Base-by-base conservation (phyloP, 2,797 vertebrate species). In the Parauchenoglanis ngamensis region DNA sequence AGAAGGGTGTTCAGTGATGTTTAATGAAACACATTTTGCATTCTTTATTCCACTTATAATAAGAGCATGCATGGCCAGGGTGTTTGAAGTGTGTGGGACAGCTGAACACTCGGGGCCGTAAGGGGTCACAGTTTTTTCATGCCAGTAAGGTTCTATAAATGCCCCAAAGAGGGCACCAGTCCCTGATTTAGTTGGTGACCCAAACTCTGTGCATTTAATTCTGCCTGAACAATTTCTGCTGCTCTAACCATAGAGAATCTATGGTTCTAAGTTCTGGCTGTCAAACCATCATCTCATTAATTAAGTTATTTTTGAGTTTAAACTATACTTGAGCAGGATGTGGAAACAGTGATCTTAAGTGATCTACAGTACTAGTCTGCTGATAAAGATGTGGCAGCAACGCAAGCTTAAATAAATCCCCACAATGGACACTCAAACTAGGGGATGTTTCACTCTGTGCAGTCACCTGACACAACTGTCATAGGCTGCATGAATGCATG, bases 71-170 rank as follows among this genome's bases (percentile, higher is more conserved):
- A 28, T 52, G n/a, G 23, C 12, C 4, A 63, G 49, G 2, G 17
- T 12, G 13, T 59, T 35, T 59, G 21, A 79, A 79, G 54, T 79
- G 77, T 6, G 1, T 23, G 4, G 13, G 86, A 86, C 90, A 92
- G 90, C 91, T 93, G 92, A 78, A 81, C 83, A 67, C 44, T 52
- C 31, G n/a, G 75, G 73, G 87, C 59, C 75, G 56, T 85, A 65
- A 40, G 84, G 90, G 89, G 84, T 89, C 84, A 73, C 90, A 87
- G 86, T 85, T 87, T 91, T 82, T 87, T 85, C 85, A 92, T 90
- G 85, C 54, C 19, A 28, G 40, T 86, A 65, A 25, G 13, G 82
- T 79, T 79, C 79, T 87, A 80, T 13, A 86, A 77, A 77, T 61
- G 35, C 52, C 54, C 31, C 21, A 44, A 57, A 57, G 19, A 52